phyloP scores from a whole-genome alignment of 2,113 vertebrate genomes.

The Oophaga pumilio region DNA sequence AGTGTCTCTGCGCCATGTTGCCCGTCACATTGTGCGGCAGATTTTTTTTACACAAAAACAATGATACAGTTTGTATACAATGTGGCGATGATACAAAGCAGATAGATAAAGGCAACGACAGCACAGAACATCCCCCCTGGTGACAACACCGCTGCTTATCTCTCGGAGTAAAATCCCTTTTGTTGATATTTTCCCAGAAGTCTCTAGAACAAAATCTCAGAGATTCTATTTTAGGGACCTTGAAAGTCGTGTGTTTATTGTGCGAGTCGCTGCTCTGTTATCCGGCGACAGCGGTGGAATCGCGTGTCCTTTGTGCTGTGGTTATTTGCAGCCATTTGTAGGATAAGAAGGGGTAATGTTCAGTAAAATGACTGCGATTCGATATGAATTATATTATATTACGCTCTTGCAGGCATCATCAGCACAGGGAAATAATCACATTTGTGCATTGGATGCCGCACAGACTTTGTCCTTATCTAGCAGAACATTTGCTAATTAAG shows the following conservation, averaged over 20 bases:
- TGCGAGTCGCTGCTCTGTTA: not conserved
- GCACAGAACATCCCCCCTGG: conserved; percentile 21
- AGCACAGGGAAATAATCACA: conserved; percentile 21
- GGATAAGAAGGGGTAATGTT: conserved; percentile 39
- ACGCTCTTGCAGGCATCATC: conserved; percentile 8
- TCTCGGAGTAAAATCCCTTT: conserved; percentile 25
- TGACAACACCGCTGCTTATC: not conserved
- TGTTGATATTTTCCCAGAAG: not conserved
- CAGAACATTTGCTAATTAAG: conserved; percentile 6
- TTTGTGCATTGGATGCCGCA: conserved; percentile 6
- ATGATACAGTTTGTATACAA: conserved; percentile 58
- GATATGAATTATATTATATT: conserved; percentile 33
- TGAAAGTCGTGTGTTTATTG: conserved; percentile 27
- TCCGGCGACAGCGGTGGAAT: not conserved
- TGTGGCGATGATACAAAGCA: conserved; percentile 63
- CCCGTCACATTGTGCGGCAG: conserved; percentile 66
- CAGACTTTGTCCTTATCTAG: conserved; percentile 20
- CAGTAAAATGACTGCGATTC: conserved; percentile 30
- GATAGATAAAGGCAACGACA: conserved; percentile 25
- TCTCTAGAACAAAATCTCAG: not conserved
- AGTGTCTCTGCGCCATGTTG: not conserved
- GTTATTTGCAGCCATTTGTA: conserved; percentile 36
- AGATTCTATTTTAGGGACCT: conserved; percentile 42
- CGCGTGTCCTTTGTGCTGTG: conserved; percentile 5
- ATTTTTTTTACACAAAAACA: conserved; percentile 62